A percentile compares a stretch with the other conserved stretches of the same genome.
phyloP scores from a whole-genome alignment of 2,113 vertebrate species.

The Maccullochella peelii region DNA sequence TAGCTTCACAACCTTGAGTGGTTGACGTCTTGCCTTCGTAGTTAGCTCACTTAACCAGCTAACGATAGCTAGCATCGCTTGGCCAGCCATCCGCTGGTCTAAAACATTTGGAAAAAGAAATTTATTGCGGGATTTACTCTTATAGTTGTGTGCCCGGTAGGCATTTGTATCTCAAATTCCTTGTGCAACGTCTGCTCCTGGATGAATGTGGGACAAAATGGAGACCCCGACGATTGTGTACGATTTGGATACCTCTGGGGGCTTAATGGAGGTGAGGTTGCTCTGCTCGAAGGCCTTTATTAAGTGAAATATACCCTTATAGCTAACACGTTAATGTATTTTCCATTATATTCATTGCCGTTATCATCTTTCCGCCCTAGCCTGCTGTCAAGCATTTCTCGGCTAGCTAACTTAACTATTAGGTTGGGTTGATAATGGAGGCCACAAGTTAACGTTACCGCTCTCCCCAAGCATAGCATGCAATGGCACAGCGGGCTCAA shows the following conservation, averaged over 20 bases:
- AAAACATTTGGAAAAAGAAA: background rate
- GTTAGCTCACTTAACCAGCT: constrained; percentile 72
- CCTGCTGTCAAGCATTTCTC: background rate
- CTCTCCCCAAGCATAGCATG: constrained; percentile 5
- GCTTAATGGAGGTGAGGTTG: constrained; percentile 94
- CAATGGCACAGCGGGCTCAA: background rate
- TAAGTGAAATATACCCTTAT: background rate
- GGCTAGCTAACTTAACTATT: background rate
- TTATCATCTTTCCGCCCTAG: background rate
- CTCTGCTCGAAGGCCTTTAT: constrained; percentile 36
- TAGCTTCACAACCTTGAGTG: constrained; percentile 81
- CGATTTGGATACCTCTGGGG: constrained; percentile 97
- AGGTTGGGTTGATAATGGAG: constrained; percentile 38
- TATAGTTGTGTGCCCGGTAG: background rate
- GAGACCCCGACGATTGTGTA: constrained; percentile 98
- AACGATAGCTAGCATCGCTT: constrained; percentile 56
- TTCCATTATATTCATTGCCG: fast-evolving
- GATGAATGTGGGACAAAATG: constrained; percentile 98
- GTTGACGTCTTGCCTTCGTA: constrained; percentile 63
- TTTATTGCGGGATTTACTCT: constrained; percentile 5
- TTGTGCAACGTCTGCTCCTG: constrained; percentile 72
- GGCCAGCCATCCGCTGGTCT: constrained; percentile 11
- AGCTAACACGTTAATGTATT: background rate
- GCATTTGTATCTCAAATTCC: background rate
- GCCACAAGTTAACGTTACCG: constrained; percentile 35